Percentiles rank a stretch among this genome's conserved stretches.
These are phyloP conservation scores for Pangasianodon gigas DNA, from an alignment of 2,113 vertebrate genomes.

Conservation along the genomic window DNA sequence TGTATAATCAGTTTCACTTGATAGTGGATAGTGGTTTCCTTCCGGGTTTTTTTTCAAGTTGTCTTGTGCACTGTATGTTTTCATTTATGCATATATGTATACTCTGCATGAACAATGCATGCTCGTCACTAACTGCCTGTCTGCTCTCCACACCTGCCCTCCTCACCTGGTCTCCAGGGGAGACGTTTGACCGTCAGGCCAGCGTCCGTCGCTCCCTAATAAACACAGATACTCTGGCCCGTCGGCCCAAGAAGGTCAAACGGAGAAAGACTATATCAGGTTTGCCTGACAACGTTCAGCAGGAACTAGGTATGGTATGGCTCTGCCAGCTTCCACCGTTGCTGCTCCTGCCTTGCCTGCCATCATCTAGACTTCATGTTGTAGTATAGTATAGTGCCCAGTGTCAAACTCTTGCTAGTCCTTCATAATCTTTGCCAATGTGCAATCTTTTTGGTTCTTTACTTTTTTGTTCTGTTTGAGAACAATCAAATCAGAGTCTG, in stretches of 20 bases:
- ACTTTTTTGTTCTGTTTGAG: constrained; percentile 14
- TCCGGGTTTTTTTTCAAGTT: background rate
- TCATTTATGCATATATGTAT: constrained; percentile 19
- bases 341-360: constrained; percentile 58
- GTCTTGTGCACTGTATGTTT: constrained; percentile 30
- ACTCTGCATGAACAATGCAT: constrained; percentile 44
- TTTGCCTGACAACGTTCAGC: constrained; percentile 94
- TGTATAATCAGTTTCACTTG: background rate
- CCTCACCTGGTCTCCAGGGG: constrained; percentile 87
- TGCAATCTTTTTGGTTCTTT: background rate
- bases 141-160: constrained; percentile 73
- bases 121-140: constrained; percentile 48
- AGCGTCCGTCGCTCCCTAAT: constrained; percentile 96
- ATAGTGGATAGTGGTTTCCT: background rate
- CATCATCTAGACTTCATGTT: constrained; percentile 36
- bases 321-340: constrained; percentile 71
- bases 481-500: background rate
- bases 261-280: constrained; percentile 99
- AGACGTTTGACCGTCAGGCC: constrained; percentile 98
- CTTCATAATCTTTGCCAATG: background rate
- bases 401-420: background rate
- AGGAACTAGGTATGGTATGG: constrained; percentile 98
- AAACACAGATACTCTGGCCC: constrained; percentile 97
- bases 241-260: constrained; percentile 98
- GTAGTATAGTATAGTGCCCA: constrained; percentile 33